Evolutionary conservation across 2,888 invertebrate genomes (phyloP), one percentile per base, ranked within the genome.

Genomic region (Metopia argyrocephala): DNA sequence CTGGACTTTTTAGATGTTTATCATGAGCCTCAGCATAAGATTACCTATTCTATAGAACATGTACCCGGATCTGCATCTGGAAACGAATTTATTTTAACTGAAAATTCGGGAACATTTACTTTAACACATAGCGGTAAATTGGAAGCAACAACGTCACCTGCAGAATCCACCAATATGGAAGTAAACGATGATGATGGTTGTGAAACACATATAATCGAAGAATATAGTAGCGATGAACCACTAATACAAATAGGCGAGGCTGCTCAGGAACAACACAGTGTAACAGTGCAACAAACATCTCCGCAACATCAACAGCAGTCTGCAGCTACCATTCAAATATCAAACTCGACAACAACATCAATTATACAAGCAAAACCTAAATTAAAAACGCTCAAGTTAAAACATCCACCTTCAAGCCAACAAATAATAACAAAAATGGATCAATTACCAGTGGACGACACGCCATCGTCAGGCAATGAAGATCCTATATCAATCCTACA

Each of bases 1-100:
- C 76, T 90, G 9, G 90, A 90, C 65, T 90, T 88, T 68, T 84
- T 90, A 3, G 90, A 90, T 78, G 89, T 90, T 0, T 90, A 90
- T 78, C 86, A 86, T 54, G 89, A 89, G 21, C 84, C 84, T 27
- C 87, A 88, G 66, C 89, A 88, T 18, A 90, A 90, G 79, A 89
- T 90, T 0, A 88, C 89, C 2, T 90, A 90, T 68, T 87, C 89
- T 12, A 90, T 90, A 56, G 90, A 90, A 38, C 89, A 89, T 57
- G 89, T 90, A 78, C 86, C 86, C 2, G 89, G 86, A 7, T 84
- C 85, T 38, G 82, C 85, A 3, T 86, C 83, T 65, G 88, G 88
- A 15, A 89, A 87, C 80, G 90, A 90, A 61, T 90, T 87, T 59
- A 90, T 90, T 68, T 82, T 90, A 20, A 88, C 89, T 0, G 90